phyloP scores from a whole-genome alignment of 1,140 invertebrate genomes.

The Nasonia giraulti region DNA sequence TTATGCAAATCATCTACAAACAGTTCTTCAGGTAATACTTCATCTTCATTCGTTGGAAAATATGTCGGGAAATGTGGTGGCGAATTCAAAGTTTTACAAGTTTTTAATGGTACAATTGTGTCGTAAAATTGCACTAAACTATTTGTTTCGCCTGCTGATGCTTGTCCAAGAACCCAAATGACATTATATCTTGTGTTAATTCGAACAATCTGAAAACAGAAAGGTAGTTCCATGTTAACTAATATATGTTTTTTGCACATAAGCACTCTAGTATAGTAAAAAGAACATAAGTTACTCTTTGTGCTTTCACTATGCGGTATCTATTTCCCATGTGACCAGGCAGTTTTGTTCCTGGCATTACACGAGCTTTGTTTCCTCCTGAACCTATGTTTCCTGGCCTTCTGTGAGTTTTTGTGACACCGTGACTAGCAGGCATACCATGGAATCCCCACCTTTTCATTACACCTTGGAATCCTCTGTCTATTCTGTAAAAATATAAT shows the following conservation, averaged over 20 bases:
- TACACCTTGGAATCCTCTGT: constrained; percentile 98
- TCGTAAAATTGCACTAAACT: constrained; percentile 90
- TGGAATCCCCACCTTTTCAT: constrained; percentile 97
- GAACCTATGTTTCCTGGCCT: constrained; percentile 92
- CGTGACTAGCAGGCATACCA: constrained; percentile 93
- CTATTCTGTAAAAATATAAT: constrained; percentile 74
- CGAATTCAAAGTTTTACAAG: constrained; percentile 73
- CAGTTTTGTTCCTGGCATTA: constrained; percentile 97
- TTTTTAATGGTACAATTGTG: constrained; percentile 80
- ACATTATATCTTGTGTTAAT: constrained; percentile 97
- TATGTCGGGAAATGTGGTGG: constrained; percentile 89
- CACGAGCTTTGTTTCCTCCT: constrained; percentile 87
- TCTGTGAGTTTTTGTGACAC: constrained; percentile 96
- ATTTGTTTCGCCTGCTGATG: constrained; percentile 87
- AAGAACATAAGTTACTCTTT: constrained; percentile 76
- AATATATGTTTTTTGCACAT: not conserved
- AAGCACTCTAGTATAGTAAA: not conserved
- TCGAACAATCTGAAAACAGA: constrained; percentile 82
- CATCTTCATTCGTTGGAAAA: constrained; percentile 75
- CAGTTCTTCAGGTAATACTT: constrained; percentile 81
- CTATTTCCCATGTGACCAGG: constrained; percentile 97
- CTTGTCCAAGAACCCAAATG: constrained; percentile 88
- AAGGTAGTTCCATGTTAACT: not conserved
- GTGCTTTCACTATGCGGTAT: constrained; percentile 82
- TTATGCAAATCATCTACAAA: constrained; percentile 82